phyloP scores from a whole-genome alignment of 2,888 invertebrate genomes.

The Nomada lathburiana region DNA sequence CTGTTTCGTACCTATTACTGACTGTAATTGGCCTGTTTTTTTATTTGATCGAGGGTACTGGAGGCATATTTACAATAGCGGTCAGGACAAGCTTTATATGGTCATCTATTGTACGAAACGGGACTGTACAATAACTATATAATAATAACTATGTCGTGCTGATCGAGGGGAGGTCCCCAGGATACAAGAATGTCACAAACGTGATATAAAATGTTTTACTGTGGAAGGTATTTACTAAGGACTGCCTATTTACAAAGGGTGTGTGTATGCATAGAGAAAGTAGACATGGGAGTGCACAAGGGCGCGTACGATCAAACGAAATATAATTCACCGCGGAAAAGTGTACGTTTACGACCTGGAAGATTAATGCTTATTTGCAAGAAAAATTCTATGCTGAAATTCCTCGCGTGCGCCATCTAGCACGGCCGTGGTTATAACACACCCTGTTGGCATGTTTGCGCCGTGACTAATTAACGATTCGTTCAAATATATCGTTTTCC shows the following conservation, averaged over 20 bases:
- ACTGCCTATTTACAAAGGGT: slow-evolving; percentile 18
- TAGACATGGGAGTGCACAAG: not conserved
- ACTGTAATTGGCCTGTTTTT: not conserved
- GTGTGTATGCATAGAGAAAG: not conserved
- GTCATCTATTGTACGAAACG: too few relatives aligned
- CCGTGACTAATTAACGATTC: slow-evolving; percentile 29
- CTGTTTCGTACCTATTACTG: not conserved
- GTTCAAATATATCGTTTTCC: slow-evolving; percentile 42
- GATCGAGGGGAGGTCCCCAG: too few relatives aligned
- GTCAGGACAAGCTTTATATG: too few relatives aligned
- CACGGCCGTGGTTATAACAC: not conserved
- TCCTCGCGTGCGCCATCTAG: not conserved
- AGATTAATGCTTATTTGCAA: not conserved
- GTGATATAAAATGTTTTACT: too few relatives aligned
- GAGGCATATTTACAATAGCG: not conserved
- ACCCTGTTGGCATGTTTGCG: not conserved
- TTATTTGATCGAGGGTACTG: too few relatives aligned
- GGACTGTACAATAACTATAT: too few relatives aligned
- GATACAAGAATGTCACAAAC: too few relatives aligned
- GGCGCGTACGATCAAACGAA: not conserved
- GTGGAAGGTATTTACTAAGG: too few relatives aligned
- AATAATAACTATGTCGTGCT: too few relatives aligned
- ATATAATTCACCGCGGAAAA: slow-evolving; percentile 6
- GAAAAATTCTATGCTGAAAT: not conserved
- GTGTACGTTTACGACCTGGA: too few relatives aligned